Conservation (phyloP, 2,888 invertebrate species). For the Rhamnusium bicolor region DNA sequence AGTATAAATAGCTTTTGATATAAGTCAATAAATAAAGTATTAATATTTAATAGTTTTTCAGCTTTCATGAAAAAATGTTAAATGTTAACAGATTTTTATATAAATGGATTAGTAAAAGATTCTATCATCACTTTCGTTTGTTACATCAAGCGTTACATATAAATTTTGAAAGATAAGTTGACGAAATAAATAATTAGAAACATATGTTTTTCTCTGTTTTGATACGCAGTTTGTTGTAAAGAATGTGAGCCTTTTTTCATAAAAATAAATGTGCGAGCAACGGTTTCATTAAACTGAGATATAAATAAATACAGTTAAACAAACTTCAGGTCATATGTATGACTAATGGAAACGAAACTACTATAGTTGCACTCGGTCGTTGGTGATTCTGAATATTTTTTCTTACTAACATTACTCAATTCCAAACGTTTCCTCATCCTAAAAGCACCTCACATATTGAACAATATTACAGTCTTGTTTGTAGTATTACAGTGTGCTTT, state of each 20-base stretch:
- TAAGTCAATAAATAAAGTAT: background rate
- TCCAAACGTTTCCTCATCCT: no score
- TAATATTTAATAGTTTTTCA: background rate
- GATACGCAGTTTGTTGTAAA: background rate
- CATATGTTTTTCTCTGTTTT: constrained; percentile 8
- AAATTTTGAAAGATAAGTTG: background rate
- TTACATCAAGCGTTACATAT: background rate
- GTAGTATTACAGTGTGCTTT: no score
- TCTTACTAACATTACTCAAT: no score
- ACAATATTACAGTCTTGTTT: no score
- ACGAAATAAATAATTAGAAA: background rate
- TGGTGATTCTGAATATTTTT: no score
- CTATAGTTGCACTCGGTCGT: no score
- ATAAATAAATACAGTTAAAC: background rate
- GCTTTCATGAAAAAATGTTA: background rate
- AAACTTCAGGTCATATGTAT: background rate
- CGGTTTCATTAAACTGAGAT: background rate
- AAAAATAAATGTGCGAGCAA: background rate
- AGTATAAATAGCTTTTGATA: background rate
- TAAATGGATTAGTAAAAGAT: background rate
- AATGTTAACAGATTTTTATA: background rate
- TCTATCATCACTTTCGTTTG: no score
- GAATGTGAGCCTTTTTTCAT: background rate
- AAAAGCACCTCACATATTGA: no score
- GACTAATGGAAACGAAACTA: background rate